Evolutionary conservation across 2,113 vertebrate species (phyloP), one percentile per base, ranked within the genome.

Genomic region (Pseudonaja textilis): DNA sequence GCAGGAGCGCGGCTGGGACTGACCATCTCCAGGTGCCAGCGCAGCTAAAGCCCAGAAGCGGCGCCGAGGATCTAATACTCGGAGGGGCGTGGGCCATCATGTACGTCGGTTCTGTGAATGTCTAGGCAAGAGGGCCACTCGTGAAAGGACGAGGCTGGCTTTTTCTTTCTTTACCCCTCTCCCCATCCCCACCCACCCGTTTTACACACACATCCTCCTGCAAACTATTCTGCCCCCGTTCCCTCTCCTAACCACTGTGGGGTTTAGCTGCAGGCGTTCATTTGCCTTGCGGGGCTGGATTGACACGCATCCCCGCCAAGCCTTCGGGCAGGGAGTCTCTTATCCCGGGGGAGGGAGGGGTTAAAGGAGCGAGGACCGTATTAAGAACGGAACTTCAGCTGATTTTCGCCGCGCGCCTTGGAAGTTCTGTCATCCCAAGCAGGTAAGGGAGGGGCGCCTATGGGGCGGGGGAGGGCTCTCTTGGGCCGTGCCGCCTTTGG

Each of bases 101-200:
- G 92, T 90, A 93, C 55, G 92, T 89, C 61, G 52, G 8, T 25
- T 45, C 29, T 89, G 52, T 61, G 29, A 34, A 89, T n/a, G 88
- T 39, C 74, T 10, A 20, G 88, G 69, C 55, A 57, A 45, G 54
- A 91, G 61, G 56, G 92, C 12, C 7, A 55, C 29, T 29, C 2
- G 55, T 12, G 29, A 42, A 54, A 45, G 39, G n/a, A 52, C 10
- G 22, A 61, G 69, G 45, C 29, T 52, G 6, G 1, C 22, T 55
- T 57, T 59, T 42, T 39, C 22, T 56, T 57, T 12, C 54, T 47
- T 86, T 25, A 86, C 20, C 22, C 34, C 87, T 7, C 52, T 57
- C 88, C 10, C 88, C 18, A 34, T 22, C 12, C 6, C 7, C 7
- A 8, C 2, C 18, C 10, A 57, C 86, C 29, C 50, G 29, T 39